A percentile compares a stretch with the other conserved stretches of the same genome.
phyloP scores from a whole-genome alignment of 2,113 vertebrate species.

The Tetrao urogallus region DNA sequence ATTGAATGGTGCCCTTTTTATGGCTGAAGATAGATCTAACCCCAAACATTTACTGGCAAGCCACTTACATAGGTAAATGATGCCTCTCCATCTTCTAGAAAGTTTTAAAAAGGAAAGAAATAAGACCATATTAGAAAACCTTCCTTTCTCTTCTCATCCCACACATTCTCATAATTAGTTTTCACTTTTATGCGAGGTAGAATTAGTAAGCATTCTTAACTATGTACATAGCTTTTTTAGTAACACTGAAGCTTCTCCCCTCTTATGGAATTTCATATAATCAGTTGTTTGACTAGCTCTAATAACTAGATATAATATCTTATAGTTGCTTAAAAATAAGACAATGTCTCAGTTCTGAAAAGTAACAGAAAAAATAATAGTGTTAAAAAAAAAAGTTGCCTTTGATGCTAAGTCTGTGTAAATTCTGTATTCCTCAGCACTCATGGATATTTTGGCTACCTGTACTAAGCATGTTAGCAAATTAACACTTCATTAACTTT shows the following conservation, averaged over 20 bases:
- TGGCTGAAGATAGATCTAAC: neutral
- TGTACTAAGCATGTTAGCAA: neutral
- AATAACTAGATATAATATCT: neutral
- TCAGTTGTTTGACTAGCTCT: neutral
- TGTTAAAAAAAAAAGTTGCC: neutral
- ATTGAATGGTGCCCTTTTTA: neutral
- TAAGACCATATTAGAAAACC: neutral
- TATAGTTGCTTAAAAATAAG: neutral
- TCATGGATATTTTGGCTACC: accelerated
- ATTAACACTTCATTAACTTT: neutral
- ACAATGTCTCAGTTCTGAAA: neutral
- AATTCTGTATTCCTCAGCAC: neutral
- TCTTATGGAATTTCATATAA: neutral
- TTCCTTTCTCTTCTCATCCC: neutral
- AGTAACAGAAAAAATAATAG: neutral
- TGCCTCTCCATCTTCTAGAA: neutral
- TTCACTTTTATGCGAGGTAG: neutral
- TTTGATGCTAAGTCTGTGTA: neutral
- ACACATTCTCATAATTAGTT: neutral
- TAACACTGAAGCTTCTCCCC: neutral
- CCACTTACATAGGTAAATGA: neutral
- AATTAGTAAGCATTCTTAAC: neutral
- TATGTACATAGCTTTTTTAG: neutral
- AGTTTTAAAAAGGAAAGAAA: neutral
- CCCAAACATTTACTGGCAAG: neutral